Evolutionary conservation across 2,797 vertebrate genomes (phyloP).

Genomic region (Pseudomugil gertrudae): DNA sequence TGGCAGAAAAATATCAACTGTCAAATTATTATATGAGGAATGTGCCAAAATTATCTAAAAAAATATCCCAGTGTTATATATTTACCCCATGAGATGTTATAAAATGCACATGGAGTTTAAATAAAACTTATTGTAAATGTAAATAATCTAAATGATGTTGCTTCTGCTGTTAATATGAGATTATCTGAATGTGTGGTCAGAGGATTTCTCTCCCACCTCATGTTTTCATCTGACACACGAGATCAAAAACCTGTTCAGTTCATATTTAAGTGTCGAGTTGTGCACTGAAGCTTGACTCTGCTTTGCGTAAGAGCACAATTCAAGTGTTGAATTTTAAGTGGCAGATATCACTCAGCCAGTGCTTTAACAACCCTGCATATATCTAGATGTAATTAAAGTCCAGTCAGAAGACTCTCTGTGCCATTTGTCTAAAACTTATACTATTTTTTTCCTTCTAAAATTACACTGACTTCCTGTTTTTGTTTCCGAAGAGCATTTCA

Average conservation of each 20-base stretch:
- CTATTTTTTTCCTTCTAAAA: no score
- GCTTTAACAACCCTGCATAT: not conserved
- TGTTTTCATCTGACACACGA: not conserved
- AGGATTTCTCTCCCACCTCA: not conserved
- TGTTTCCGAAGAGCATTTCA: no score
- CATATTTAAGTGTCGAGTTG: not conserved
- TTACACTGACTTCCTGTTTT: no score
- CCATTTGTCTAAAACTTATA: no score
- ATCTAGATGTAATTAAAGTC: no score
- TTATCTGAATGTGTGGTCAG: not conserved
- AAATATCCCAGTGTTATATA: not conserved
- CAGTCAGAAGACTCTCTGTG: no score
- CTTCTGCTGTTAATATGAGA: not conserved
- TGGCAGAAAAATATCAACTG: not conserved
- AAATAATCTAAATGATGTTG: not conserved
- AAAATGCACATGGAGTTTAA: not conserved
- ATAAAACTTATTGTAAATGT: not conserved
- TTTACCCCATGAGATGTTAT: not conserved
- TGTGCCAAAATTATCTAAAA: not conserved
- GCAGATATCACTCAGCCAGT: not conserved
- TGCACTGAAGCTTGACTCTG: not conserved
- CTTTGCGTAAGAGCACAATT: no score
- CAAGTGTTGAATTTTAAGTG: not conserved
- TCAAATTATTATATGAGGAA: not conserved
- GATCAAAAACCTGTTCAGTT: slow-evolving; percentile 10